Conservation (phyloP, 2,888 invertebrate genomes). For the Acrobeloides nanus region DNA sequence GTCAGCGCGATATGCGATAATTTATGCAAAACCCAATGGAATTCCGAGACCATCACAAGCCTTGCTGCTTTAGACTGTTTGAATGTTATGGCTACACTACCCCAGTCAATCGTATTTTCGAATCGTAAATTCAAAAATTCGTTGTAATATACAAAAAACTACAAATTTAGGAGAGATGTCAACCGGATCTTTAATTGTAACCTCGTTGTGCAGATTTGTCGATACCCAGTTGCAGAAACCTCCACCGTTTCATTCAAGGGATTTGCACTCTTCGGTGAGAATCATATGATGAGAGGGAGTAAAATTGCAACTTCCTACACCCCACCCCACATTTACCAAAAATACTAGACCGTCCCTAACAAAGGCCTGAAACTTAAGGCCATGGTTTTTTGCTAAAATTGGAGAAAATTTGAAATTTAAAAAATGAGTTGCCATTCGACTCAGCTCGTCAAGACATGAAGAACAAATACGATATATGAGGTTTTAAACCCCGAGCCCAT, state of each 20-base stretch:
- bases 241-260: constrained; percentile 84
- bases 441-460: no score
- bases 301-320: no score
- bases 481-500: no score
- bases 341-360: no score
- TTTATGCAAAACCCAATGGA: constrained; percentile 39
- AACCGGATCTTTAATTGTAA: constrained; percentile 62
- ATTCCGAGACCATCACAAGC: constrained; percentile 25
- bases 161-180: constrained; percentile 44
- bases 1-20: constrained; percentile 50
- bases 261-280: constrained; percentile 74
- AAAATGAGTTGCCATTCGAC: no score
- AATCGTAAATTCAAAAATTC: constrained; percentile 34
- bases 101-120: constrained; percentile 39
- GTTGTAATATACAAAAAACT: not conserved
- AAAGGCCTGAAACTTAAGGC: no score
- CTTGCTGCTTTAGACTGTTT: constrained; percentile 47
- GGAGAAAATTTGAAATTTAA: no score
- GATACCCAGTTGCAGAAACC: constrained; percentile 87
- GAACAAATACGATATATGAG: no score
- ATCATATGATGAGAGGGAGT: no score
- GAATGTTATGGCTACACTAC: constrained; percentile 41
- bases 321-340: no score
- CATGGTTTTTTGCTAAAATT: no score
- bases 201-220: constrained; percentile 97